A percentile compares a stretch with the other conserved stretches of the same genome.
phyloP scores from a whole-genome alignment of 2,888 invertebrate genomes.

The Thera britannica region DNA sequence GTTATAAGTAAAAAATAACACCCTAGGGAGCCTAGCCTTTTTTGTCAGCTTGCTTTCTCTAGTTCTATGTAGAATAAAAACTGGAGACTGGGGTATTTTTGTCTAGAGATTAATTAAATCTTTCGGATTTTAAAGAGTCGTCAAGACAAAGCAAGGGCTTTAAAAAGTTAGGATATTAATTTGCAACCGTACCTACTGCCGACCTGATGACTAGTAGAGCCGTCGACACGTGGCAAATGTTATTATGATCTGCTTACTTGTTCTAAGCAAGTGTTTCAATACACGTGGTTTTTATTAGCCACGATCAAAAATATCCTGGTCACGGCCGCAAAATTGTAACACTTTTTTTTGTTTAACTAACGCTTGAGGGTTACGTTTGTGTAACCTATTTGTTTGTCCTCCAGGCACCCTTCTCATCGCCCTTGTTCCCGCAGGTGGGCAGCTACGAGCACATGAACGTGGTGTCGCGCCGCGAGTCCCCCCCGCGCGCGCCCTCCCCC shows the following conservation, averaged over 20 bases:
- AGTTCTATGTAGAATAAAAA: no score
- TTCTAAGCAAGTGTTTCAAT: background rate
- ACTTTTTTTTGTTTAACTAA: background rate
- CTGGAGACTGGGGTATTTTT: no score
- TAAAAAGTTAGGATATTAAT: no score
- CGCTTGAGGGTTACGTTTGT: background rate
- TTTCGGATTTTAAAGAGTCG: no score
- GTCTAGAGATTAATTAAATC: no score
- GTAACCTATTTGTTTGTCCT: constrained; percentile 22
- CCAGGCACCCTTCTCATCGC: constrained; percentile 35
- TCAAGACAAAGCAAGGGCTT: no score
- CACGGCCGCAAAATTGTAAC: background rate
- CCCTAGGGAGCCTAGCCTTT: no score
- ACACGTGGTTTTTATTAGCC: background rate
- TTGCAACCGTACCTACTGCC: background rate
- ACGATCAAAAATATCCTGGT: background rate
- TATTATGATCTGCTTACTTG: no score
- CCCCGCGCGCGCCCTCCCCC: constrained; percentile 95
- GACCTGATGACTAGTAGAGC: background rate
- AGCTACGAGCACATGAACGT: constrained; percentile 98
- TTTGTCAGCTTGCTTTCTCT: no score
- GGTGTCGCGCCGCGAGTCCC: constrained; percentile 90
- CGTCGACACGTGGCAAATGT: no score
- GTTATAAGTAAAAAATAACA: no score
- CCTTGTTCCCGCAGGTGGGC: constrained; percentile 86